Percentiles rank a stretch among this genome's conserved stretches.
Evolutionary conservation across 64 coral and sea anemone species (phyloP).

Genomic region (Porites lutea): DNA sequence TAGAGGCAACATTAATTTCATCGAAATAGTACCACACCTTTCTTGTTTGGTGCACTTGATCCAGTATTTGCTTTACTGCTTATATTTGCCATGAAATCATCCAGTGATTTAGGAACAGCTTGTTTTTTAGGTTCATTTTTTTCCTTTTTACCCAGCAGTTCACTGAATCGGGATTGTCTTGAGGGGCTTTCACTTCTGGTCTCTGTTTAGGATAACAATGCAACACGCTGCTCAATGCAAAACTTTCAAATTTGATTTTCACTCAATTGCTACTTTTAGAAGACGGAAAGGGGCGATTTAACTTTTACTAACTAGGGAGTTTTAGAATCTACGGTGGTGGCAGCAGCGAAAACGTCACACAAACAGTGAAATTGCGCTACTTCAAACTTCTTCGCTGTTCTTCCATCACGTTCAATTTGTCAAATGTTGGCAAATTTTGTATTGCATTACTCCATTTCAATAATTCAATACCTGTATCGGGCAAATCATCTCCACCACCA

Average conservation of each 20-base stretch:
- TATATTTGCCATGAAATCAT: constrained; percentile 91
- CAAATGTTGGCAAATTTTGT: too few relatives aligned
- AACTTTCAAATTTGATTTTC: too few relatives aligned
- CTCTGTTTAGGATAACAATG: not conserved
- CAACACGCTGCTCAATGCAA: not conserved
- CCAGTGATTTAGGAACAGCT: constrained; percentile 73
- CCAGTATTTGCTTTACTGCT: constrained; percentile 42
- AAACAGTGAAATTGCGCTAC: too few relatives aligned
- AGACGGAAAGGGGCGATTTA: too few relatives aligned
- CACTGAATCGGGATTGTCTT: constrained; percentile 73
- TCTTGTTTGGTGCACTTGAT: constrained; percentile 50
- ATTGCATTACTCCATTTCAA: too few relatives aligned
- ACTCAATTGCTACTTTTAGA: too few relatives aligned
- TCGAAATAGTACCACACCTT: constrained; percentile 49
- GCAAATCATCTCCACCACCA: constrained; percentile 84
- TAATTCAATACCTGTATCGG: constrained; percentile 34
- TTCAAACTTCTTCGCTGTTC: too few relatives aligned
- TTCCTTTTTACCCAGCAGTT: constrained; percentile 76
- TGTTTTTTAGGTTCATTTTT: constrained; percentile 57
- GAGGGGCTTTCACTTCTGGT: constrained; percentile 53
- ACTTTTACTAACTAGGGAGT: too few relatives aligned
- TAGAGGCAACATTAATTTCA: too few relatives aligned
- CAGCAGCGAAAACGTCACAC: too few relatives aligned
- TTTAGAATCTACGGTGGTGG: too few relatives aligned
- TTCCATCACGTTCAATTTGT: too few relatives aligned